A percentile compares a stretch with the other conserved stretches of the same genome.
phyloP scores from a whole-genome alignment of 2,888 invertebrate species.

The Heteropelma amictum region DNA sequence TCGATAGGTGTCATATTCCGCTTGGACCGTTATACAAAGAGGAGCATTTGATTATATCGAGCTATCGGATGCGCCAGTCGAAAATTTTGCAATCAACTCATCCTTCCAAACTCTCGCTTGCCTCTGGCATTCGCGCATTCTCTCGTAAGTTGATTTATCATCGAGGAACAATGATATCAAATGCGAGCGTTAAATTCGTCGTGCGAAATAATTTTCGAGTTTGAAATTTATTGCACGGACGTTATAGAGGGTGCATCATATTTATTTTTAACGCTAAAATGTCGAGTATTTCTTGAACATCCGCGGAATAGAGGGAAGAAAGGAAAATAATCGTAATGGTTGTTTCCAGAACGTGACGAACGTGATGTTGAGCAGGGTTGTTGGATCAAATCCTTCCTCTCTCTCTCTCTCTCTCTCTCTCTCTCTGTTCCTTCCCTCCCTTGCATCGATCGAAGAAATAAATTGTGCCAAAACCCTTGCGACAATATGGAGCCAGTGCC shows the following conservation, averaged over 20 bases:
- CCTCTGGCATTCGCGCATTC: not conserved
- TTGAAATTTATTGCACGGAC: not conserved
- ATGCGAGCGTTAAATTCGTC: not conserved
- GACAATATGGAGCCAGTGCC: not conserved
- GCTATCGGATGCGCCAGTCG: not conserved
- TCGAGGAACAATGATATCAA: not conserved
- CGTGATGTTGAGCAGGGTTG: slow-evolving; percentile 54
- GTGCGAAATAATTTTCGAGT: not conserved
- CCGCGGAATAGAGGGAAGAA: slow-evolving; percentile 10
- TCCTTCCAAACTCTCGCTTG: not conserved
- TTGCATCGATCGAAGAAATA: too few species aligned
- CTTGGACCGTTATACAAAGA: slow-evolving; percentile 13
- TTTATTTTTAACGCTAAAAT: not conserved
- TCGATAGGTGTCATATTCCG: slow-evolving; percentile 35
- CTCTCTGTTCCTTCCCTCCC: not conserved
- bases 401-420: not conserved
- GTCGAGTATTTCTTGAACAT: not conserved
- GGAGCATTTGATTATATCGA: slow-evolving; percentile 28
- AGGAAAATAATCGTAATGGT: slow-evolving; percentile 39
- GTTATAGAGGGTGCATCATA: not conserved
- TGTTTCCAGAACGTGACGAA: slow-evolving; percentile 59
- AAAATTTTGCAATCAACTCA: slow-evolving; percentile 27
- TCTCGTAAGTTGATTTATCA: slow-evolving; percentile 32
- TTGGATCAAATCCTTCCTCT: slow-evolving; percentile 43
- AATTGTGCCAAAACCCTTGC: not conserved